Percentiles rank a stretch among this genome's conserved stretches.
These are phyloP conservation scores for Ernsta delagoae DNA, from an alignment of 2,888 invertebrate species.

Conservation along the genomic window DNA sequence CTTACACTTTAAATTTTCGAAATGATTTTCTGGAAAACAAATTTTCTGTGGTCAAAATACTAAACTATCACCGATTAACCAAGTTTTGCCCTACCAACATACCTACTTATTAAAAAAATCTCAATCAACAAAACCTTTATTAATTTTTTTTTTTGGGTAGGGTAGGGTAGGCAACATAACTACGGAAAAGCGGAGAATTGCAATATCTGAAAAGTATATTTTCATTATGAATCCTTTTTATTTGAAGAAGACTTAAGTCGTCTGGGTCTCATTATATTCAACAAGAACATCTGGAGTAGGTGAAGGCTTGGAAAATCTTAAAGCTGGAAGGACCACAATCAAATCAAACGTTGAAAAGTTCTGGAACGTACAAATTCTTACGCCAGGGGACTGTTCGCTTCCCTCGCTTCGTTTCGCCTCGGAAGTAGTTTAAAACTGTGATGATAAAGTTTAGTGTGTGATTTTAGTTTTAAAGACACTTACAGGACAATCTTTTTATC, in stretches of 20 bases:
- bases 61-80: no score
- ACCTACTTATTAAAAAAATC: no score
- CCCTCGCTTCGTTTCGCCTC: conserved; percentile 15
- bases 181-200: no score
- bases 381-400: conserved; percentile 19
- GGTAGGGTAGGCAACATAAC: no score
- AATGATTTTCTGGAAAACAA: no score
- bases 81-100: no score
- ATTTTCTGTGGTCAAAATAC: no score
- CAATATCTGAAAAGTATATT: neutral
- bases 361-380: conserved; percentile 16
- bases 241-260: neutral
- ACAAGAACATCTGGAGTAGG: neutral
- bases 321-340: conserved; percentile 21
- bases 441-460: conserved; percentile 35
- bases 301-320: conserved; percentile 1
- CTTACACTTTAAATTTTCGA: no score
- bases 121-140: no score
- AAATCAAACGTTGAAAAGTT: conserved; percentile 27
- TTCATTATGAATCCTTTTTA: neutral
- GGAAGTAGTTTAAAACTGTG: conserved; percentile 35
- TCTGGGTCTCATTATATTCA: neutral
- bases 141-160: no score
- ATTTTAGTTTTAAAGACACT: conserved; percentile 37
- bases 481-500: conserved; percentile 32